These are phyloP conservation scores for Ichneumoninae sp. DNA, from an alignment of 2,888 invertebrate genomes.

Conservation along the genomic window DNA sequence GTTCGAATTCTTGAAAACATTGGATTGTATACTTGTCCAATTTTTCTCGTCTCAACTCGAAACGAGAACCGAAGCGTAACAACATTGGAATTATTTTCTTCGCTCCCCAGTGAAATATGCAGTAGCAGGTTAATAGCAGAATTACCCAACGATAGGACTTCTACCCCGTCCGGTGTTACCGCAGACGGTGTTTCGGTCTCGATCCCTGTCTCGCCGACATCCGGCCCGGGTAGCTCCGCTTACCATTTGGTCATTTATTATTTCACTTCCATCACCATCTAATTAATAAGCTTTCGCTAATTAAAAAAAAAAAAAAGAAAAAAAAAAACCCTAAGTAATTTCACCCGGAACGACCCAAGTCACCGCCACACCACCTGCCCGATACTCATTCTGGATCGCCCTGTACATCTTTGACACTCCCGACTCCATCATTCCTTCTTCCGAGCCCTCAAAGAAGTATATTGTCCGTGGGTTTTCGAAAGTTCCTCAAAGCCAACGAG, in stretches of 20 bases:
- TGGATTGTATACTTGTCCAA: not conserved
- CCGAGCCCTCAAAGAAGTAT: slow-evolving; percentile 11
- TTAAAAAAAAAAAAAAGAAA: not conserved
- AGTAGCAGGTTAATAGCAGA: not conserved
- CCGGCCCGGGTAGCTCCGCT: not conserved
- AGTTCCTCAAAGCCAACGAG: slow-evolving; percentile 34
- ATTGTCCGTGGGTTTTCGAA: slow-evolving; percentile 29
- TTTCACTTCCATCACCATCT: not conserved
- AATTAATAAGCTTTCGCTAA: not conserved
- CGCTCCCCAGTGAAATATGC: too few species aligned
- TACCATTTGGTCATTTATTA: not conserved
- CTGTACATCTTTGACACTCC: slow-evolving; percentile 14
- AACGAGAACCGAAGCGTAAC: not conserved
- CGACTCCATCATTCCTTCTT: slow-evolving; percentile 17
- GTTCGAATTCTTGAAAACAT: not conserved
- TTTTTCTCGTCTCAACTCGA: not conserved
- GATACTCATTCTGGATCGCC: not conserved
- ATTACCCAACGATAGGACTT: not conserved
- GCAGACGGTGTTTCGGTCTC: not conserved
- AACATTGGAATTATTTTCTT: too few species aligned
- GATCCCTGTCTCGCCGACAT: not conserved
- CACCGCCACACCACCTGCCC: not conserved
- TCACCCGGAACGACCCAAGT: not conserved
- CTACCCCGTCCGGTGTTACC: not conserved
- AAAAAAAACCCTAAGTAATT: not conserved